Evolutionary conservation across 2,888 invertebrate genomes (phyloP).

Genomic region (Diarsia brunnea): DNA sequence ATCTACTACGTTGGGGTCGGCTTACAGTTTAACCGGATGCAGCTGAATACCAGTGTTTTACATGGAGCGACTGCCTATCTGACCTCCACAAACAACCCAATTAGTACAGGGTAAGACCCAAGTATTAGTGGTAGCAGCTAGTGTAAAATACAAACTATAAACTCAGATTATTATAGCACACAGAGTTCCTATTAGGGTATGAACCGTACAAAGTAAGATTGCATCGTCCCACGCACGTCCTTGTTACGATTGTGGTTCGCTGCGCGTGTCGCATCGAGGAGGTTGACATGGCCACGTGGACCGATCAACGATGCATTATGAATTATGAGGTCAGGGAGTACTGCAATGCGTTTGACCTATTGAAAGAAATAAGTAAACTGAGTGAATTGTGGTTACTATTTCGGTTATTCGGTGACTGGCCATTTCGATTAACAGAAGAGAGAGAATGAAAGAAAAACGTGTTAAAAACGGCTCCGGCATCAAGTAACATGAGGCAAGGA

Average conservation of each 20-base stretch:
- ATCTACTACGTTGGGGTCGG: too few species aligned
- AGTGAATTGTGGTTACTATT: background rate
- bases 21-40: too few species aligned
- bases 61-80: too few species aligned
- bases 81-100: too few species aligned
- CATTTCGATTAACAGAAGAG: too few species aligned
- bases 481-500: too few species aligned
- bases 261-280: constrained; percentile 16
- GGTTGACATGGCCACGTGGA: constrained; percentile 23
- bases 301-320: background rate
- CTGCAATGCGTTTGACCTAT: constrained; percentile 2
- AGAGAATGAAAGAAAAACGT: too few species aligned
- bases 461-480: too few species aligned
- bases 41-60: too few species aligned
- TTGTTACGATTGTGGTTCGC: constrained; percentile 30
- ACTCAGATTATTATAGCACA: background rate
- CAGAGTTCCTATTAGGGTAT: constrained; percentile 26
- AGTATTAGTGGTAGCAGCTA: background rate
- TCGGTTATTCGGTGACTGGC: background rate
- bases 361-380: background rate
- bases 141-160: background rate
- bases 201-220: constrained; percentile 40
- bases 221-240: constrained; percentile 56
- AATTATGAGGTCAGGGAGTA: constrained; percentile 24
- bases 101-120: too few species aligned